Conservation (phyloP, 2,888 invertebrate genomes). For the Clivina fossor region DNA sequence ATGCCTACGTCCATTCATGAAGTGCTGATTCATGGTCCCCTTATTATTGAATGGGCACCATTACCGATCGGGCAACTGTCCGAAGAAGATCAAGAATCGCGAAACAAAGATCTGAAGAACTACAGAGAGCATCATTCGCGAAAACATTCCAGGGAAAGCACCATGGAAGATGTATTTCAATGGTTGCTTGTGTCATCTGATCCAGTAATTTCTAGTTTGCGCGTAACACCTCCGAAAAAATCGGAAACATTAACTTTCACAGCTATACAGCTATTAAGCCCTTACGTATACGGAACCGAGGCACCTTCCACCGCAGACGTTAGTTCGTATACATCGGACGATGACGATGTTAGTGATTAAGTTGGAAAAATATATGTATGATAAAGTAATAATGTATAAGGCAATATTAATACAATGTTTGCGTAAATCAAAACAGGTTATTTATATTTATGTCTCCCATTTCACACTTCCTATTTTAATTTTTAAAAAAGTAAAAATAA, state of each 20-base stretch:
- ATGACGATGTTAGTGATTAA: too few relatives aligned
- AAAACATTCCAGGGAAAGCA: conserved; percentile 11
- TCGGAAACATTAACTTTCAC: not conserved
- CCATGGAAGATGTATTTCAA: conserved; percentile 3
- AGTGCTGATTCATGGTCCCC: conserved; percentile 2
- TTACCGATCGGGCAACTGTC: conserved; percentile 17
- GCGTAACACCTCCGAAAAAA: conserved; percentile 4
- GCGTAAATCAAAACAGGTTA: too few relatives aligned
- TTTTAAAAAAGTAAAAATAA: not conserved
- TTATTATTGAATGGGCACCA: conserved; percentile 2
- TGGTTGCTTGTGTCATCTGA: conserved; percentile 8
- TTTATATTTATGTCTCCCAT: too few relatives aligned
- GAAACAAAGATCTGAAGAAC: conserved; percentile 3
- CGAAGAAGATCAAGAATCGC: conserved; percentile 13
- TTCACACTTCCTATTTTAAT: too few relatives aligned
- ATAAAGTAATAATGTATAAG: too few relatives aligned
- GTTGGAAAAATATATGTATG: too few relatives aligned
- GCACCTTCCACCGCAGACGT: too few relatives aligned
- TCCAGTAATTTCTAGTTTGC: conserved; percentile 14
- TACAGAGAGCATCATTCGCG: conserved; percentile 6
- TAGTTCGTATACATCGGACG: too few relatives aligned
- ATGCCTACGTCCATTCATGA: conserved; percentile 15
- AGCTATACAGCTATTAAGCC: not conserved
- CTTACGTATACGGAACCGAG: not conserved
- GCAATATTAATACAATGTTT: too few relatives aligned